A percentile compares a stretch with the other conserved stretches of the same genome.
Evolutionary conservation across 2,797 vertebrate genomes (phyloP).

Genomic region (Hybognathus amarus): DNA sequence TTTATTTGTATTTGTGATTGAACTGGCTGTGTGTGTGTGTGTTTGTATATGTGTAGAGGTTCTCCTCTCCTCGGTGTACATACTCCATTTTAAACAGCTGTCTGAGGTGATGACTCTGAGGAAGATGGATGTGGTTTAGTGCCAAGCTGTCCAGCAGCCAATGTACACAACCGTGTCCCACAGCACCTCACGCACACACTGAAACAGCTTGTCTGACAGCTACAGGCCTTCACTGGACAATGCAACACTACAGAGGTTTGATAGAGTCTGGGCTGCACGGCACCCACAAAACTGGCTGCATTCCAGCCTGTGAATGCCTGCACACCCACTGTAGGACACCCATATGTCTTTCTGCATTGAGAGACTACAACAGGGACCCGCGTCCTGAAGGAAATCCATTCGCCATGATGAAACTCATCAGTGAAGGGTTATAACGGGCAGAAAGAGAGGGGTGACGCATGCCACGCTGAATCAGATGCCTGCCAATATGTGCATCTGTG

Average conservation of each 20-base stretch:
- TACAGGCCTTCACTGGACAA: constrained; percentile 41
- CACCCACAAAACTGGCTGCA: constrained; percentile 28
- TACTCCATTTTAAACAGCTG: constrained; percentile 74
- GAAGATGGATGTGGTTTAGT: constrained; percentile 77
- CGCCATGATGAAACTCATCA: constrained; percentile 27
- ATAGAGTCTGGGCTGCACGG: constrained; percentile 28
- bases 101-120: constrained; percentile 74
- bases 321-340: neutral
- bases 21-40: neutral
- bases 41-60: constrained; percentile 14
- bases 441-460: constrained; percentile 18
- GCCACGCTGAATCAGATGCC: neutral
- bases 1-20: constrained; percentile 17
- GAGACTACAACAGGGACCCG: constrained; percentile 1
- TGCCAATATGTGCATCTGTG: constrained; percentile 25
- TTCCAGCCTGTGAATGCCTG: constrained; percentile 40
- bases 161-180: constrained; percentile 55
- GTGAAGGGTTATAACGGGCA: constrained; percentile 10
- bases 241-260: constrained; percentile 44
- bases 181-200: constrained; percentile 43
- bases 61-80: constrained; percentile 66
- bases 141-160: constrained; percentile 61
- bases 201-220: constrained; percentile 43
- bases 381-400: constrained; percentile 29
- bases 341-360: constrained; percentile 34